Evolutionary conservation across 2,797 vertebrate genomes (phyloP), one percentile per base, ranked within the genome.

Genomic region (Oreonectes daqikongensis): DNA sequence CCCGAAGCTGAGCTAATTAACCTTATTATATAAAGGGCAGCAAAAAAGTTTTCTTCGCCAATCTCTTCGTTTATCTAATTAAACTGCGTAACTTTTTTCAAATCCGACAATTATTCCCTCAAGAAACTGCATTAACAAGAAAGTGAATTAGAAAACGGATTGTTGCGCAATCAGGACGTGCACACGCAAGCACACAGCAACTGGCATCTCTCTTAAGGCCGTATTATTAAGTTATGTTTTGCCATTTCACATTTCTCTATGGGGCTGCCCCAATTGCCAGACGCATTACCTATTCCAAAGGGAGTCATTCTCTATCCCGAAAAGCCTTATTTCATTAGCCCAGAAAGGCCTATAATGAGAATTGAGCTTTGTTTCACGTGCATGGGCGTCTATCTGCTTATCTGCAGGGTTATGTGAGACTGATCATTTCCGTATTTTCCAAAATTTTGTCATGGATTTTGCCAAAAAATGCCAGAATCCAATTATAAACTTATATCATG

Each of bases 1-100:
- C 87, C 68, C 80, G 91, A 90, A 90, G 91, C 91, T 85, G 72
- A 88, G 87, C 90, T 92, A 89, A 93, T 93, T 93, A 94, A 91
- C 91, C 91, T 90, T 89, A 85, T 90, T 91, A 88, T 88, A 87
- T 88, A 82, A 87, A 89, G 88, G 86, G 84, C 77, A 82, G 80
- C 82, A 86, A 80, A 88, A 85, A 87, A 88, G 57, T 22, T 88
- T 90, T 83, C 82, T 32, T 64, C 1, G 87, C 88, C 88, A 89
- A 90, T 80, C 73, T 77, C 68, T 60, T 63, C 66, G 68, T 74
- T 79, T 68, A 80, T 79, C 85, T 77, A 76, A 86, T 86, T 92
- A 90, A 90, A 86, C 82, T 84, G 76, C 35, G 17, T 12, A 84
- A 38, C 0, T 69, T 83, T 75, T 74, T 72, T 85, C 81, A 79